Conservation (phyloP, 2,797 vertebrate genomes). For the Hoplostethus atlanticus region DNA sequence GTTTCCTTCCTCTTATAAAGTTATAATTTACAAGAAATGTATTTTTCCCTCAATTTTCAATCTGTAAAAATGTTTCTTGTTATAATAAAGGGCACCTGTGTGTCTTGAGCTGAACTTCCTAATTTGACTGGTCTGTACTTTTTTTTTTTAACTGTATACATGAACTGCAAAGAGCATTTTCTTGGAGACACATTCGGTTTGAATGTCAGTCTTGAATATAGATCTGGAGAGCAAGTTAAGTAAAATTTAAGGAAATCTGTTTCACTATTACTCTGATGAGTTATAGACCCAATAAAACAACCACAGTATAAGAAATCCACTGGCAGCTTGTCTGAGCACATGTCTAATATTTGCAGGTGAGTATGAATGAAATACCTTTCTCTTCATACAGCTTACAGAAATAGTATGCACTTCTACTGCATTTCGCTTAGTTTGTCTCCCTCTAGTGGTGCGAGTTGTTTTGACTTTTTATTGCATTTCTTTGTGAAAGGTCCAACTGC, state of each 20-base stretch:
- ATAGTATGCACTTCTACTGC: too few species aligned
- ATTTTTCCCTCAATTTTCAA: slow-evolving; percentile 74
- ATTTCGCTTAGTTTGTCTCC: slow-evolving; percentile 51
- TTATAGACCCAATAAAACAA: too few species aligned
- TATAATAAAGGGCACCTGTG: slow-evolving; percentile 90
- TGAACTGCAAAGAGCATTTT: not conserved
- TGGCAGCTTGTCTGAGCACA: too few species aligned
- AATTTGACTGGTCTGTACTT: slow-evolving; percentile 28
- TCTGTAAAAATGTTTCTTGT: slow-evolving; percentile 81
- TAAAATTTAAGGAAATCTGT: not conserved
- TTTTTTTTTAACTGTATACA: not conserved
- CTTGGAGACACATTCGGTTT: not conserved
- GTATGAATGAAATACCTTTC: not conserved
- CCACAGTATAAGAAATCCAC: too few species aligned
- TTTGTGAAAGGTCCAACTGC: too few species aligned
- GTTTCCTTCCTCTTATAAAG: slow-evolving; percentile 81
- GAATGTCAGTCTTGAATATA: not conserved
- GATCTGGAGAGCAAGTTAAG: not conserved
- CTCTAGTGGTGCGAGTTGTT: slow-evolving; percentile 49
- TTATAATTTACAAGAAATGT: slow-evolving; percentile 77
- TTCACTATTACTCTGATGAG: too few species aligned
- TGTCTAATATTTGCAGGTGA: not conserved
- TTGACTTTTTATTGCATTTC: too few species aligned
- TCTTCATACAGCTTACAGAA: too few species aligned
- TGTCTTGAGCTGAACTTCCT: slow-evolving; percentile 79